A percentile compares a stretch with the other conserved stretches of the same genome.
These are phyloP conservation scores for Saccostrea glomerata DNA, from an alignment of 1,140 invertebrate species.

Conservation along the genomic window DNA sequence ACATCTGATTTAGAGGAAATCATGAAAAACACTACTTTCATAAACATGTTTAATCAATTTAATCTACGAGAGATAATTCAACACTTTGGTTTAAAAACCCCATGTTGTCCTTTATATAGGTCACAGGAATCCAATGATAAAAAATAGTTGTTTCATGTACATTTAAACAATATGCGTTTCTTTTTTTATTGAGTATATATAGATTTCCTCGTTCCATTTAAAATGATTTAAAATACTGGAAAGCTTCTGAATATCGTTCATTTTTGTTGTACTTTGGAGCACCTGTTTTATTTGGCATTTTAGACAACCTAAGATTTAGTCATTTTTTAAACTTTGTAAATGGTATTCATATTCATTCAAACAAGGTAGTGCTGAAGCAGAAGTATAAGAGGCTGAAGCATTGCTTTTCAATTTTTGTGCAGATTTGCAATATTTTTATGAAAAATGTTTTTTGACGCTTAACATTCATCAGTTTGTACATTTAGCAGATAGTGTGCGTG, in stretches of 20 bases:
- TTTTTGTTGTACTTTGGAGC: slow-evolving; percentile 51
- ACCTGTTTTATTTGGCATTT: slow-evolving; percentile 44
- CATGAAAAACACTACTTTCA: too few relatives aligned
- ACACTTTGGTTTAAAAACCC: too few relatives aligned
- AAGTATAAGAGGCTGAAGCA: slow-evolving; percentile 33
- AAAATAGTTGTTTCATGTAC: too few relatives aligned
- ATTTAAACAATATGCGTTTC: too few relatives aligned
- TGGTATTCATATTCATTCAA: slow-evolving; percentile 45
- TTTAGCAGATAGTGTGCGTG: slow-evolving; percentile 51
- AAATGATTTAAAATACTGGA: slow-evolving; percentile 52
- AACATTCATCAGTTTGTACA: slow-evolving; percentile 47
- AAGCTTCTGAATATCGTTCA: slow-evolving; percentile 56
- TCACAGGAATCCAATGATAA: too few relatives aligned
- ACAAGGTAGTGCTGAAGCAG: slow-evolving; percentile 3
- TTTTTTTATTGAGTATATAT: slow-evolving; percentile 31
- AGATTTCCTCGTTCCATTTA: slow-evolving; percentile 51
- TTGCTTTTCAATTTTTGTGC: slow-evolving; percentile 39
- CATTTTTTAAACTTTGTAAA: slow-evolving; percentile 51
- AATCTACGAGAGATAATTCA: too few relatives aligned
- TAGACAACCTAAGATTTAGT: too few relatives aligned
- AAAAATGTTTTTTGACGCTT: neutral
- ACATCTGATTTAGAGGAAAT: too few relatives aligned
- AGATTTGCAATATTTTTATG: slow-evolving; percentile 45
- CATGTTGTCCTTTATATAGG: too few relatives aligned
- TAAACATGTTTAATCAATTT: too few relatives aligned